These are phyloP conservation scores for Gouania willdenowi DNA, from an alignment of 2,797 vertebrate species.

Conservation along the genomic window DNA sequence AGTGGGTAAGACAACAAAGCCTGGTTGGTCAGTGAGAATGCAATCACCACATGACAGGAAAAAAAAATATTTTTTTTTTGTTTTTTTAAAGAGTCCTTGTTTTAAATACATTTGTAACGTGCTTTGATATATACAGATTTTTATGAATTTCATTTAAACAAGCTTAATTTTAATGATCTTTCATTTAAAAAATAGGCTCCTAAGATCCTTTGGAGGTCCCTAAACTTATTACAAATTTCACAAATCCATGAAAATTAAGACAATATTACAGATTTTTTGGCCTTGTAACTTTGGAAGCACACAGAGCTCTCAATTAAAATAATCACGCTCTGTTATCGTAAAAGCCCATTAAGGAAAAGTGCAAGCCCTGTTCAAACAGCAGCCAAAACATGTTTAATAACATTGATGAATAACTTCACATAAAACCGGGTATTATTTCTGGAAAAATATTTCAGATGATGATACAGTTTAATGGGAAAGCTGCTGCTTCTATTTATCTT, in stretches of 20 bases:
- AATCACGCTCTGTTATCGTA: not conserved
- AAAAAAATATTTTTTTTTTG: not conserved
- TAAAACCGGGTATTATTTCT: constrained; percentile 30
- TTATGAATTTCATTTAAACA: constrained; percentile 1
- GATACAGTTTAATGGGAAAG: constrained; percentile 14
- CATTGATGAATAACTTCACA: constrained; percentile 27
- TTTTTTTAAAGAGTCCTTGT: too few relatives aligned
- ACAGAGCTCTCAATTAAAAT: constrained; percentile 22
- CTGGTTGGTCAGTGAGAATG: too few relatives aligned
- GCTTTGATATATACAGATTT: too few relatives aligned
- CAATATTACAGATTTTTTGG: constrained; percentile 11
- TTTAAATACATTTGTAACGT: too few relatives aligned
- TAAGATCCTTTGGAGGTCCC: not conserved
- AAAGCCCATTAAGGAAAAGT: constrained; percentile 15
- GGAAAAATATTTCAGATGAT: constrained; percentile 31
- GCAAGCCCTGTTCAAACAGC: constrained; percentile 2
- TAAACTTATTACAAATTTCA: not conserved
- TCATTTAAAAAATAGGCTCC: not conserved
- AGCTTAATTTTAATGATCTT: not conserved
- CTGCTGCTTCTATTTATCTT: not conserved
- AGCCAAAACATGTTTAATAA: constrained; percentile 22
- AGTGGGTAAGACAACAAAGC: too few relatives aligned
- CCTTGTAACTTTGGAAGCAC: constrained; percentile 11
- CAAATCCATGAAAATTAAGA: constrained; percentile 5
- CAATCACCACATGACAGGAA: too few relatives aligned